Evolutionary conservation across 1,140 invertebrate genomes (phyloP), one percentile per base, ranked within the genome.

Genomic region (Microplitis mediator): DNA sequence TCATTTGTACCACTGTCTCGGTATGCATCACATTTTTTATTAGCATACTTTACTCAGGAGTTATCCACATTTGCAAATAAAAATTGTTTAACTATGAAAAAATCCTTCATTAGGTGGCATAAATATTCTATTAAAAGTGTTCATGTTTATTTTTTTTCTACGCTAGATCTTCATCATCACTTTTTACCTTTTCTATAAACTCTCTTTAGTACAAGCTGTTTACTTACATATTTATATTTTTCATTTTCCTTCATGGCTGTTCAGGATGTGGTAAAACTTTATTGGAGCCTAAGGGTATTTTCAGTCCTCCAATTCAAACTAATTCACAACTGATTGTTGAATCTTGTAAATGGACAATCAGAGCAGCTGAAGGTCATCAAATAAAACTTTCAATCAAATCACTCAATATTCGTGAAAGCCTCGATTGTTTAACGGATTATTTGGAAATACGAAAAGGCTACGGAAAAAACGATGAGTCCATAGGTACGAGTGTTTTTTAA

Each of bases 371-470:
- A 77, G 98, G 98, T 0, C 97, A 99, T 85, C 91, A 94, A 66
- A 97, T 99, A 63, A 92, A 96, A 0, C 87, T 99, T 0, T 98
- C 98, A 79, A 93, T 99, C 65, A 97, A 95, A 0, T 92, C 92
- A 71, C 86, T 98, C 75, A 96, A 98, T 80, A 94, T 99, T 64
- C 92, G 91, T 76, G 95, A 95, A 78, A 93, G 94, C 0, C 91
- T 94, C 67, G 93, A 93, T 66, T 99, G 97, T 84, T 91, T 93
- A 23, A 92, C 91, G 0, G 95, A 98, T 83, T 99, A 95, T 86
- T 88, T 98, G 8, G 97, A 98, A 87, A 92, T 99, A 0, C 88
- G 96, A 3, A 97, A 99, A 83, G 97, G 97, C 0, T 97, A 98
- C 84, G 98, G 95, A 93, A 90, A 93, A 75, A 95, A 95, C 80